These are phyloP conservation scores for Typhlomys cinereus DNA, from an alignment of 2,113 vertebrate species.

Conservation along the genomic window DNA sequence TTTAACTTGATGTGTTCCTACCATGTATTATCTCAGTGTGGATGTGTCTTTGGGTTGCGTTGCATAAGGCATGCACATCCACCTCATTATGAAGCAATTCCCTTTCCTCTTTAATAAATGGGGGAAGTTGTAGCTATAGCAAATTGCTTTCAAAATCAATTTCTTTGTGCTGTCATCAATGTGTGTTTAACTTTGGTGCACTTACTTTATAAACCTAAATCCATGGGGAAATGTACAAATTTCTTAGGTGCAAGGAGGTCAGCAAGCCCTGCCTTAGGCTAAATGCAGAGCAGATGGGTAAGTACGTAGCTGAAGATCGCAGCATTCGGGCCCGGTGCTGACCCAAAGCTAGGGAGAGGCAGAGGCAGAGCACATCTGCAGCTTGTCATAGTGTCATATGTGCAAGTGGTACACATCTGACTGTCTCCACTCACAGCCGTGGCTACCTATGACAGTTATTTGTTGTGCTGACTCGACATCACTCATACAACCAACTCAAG, in stretches of 20 bases:
- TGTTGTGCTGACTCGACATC: too few relatives aligned
- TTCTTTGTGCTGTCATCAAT: not conserved
- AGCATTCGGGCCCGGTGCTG: accelerated
- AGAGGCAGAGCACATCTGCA: accelerated
- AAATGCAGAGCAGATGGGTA: accelerated
- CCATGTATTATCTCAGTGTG: not conserved
- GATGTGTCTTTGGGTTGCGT: not conserved
- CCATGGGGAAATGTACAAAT: not conserved
- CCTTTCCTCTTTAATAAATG: not conserved
- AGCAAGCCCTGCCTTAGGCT: not conserved
- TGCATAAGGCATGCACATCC: not conserved
- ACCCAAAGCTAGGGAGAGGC: not conserved
- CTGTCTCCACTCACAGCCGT: not conserved
- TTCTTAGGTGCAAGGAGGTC: not conserved
- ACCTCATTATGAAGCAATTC: not conserved
- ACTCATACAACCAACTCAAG: too few relatives aligned
- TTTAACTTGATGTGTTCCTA: too few relatives aligned
- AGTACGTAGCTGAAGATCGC: not conserved
- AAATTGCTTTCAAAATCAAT: not conserved
- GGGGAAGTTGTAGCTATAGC: not conserved
- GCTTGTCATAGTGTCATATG: accelerated
- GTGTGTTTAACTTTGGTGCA: not conserved
- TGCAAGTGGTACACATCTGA: not conserved
- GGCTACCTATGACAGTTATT: too few relatives aligned
- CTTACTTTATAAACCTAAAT: not conserved